Base-by-base conservation (phyloP, 2,888 invertebrate species). In the Epinotia nisella region DNA sequence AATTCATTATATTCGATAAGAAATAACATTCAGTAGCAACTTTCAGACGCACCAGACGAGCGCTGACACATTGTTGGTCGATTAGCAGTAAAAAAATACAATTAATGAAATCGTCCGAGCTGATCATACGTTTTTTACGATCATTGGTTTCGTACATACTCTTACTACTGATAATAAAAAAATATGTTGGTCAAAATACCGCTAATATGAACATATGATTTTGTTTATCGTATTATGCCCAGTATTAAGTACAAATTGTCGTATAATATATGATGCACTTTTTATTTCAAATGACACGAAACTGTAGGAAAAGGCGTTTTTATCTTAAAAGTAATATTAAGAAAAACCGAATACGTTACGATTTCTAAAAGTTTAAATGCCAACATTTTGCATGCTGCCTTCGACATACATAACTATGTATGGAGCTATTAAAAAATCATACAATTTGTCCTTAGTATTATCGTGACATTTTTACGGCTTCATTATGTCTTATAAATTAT, bases 1-100 rank as follows among this genome's bases (percentile, higher is more conserved):
- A 39, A 55, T 66, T 55, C 2, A 41, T 41, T 21, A 53, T 21
- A 41, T n/a, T 11, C 29, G 39, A 39, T 41, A 53, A 51, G n/a
- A 58, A 62, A 64, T 29, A 7, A 24, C 41, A 56, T 35, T 66
- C 11, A 21, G 39, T 24, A 5, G 15, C n/a, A 10, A 55, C 55
- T 56, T 66, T 66, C 66, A n/a, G n/a, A 55, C 55, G 3, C 4
- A 39, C 4, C n/a, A 45, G 49, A 21, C 21, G 21, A 21, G 15
- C 41, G 9, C 35, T 59, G 24, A 58, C 45, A 58, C 49, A 35
- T 35, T 59, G 49, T 49, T n/a, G n/a, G 45, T 35, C 21, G 58
- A 49, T 68, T 19, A 29, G 24, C n/a, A 10, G 10, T 45, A 53
- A 60, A 49, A n/a, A 45, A 71, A 70, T 21, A 17, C 24, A 66